Percentiles rank a stretch among this genome's conserved stretches.
Conservation (phyloP, 1,140 invertebrate genomes). For the Zophobas atratus region DNA sequence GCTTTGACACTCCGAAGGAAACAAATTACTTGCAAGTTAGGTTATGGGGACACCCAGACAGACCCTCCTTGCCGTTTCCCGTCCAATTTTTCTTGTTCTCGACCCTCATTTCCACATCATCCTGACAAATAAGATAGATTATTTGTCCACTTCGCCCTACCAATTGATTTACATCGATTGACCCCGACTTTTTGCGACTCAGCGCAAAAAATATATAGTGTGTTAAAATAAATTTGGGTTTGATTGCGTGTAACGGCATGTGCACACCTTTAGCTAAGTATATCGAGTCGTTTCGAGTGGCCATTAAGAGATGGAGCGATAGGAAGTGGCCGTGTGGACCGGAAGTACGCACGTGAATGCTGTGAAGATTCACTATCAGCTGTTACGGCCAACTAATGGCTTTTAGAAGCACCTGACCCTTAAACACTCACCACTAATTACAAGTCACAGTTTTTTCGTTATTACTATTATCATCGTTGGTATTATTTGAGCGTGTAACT, state of each 20-base stretch:
- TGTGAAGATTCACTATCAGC: conserved; percentile 61
- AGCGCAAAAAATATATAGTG: conserved; percentile 10
- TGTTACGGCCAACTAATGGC: conserved; percentile 56
- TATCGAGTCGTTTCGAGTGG: conserved; percentile 53
- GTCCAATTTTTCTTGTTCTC: conserved; percentile 59
- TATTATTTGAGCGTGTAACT: too few relatives aligned
- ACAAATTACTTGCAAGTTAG: conserved; percentile 25
- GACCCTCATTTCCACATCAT: conserved; percentile 62
- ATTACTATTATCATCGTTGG: neutral
- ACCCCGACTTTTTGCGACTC: conserved; percentile 51
- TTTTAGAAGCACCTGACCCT: conserved; percentile 57
- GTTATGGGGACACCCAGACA: conserved; percentile 29
- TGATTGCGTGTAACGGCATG: conserved; percentile 21
- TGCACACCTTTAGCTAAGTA: conserved; percentile 53
- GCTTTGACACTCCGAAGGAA: conserved; percentile 30
- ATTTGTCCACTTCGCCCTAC: conserved; percentile 59
- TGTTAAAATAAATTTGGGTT: conserved; percentile 25
- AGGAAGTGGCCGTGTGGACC: conserved; percentile 59
- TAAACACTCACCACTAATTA: conserved; percentile 47
- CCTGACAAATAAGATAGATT: conserved; percentile 62
- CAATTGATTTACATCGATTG: conserved; percentile 64
- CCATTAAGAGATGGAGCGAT: conserved; percentile 57
- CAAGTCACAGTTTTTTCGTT: conserved; percentile 33
- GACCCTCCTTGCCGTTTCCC: conserved; percentile 47
- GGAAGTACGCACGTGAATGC: conserved; percentile 59